phyloP scores from a whole-genome alignment of 2,113 vertebrate genomes.

The Hypomesus transpacificus region DNA sequence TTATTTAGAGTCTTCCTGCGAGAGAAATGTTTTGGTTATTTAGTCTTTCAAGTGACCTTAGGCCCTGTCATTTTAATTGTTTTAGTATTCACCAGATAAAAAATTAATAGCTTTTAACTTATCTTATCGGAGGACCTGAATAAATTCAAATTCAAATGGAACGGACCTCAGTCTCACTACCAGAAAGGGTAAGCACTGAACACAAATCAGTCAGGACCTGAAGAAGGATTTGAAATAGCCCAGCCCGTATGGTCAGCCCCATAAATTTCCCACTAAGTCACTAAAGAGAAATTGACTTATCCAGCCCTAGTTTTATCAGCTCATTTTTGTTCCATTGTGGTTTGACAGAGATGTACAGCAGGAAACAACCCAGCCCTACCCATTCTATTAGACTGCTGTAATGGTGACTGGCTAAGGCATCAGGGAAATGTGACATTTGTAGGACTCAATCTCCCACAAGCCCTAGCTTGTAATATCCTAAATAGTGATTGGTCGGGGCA shows the following conservation, averaged over 20 bases:
- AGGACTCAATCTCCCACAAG: neutral
- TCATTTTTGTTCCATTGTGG: neutral
- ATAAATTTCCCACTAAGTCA: neutral
- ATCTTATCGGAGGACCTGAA: no score
- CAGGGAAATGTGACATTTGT: neutral
- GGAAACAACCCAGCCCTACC: neutral
- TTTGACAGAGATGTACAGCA: conserved; percentile 1
- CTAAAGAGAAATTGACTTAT: neutral
- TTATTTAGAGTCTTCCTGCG: neutral
- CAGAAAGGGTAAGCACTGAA: no score
- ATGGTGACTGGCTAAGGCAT: neutral
- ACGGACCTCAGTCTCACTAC: no score
- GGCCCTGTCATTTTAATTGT: no score
- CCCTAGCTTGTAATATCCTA: no score
- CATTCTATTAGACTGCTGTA: neutral
- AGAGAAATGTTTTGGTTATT: no score
- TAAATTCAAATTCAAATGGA: no score
- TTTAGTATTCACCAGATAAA: no score
- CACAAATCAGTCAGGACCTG: neutral
- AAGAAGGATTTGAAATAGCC: neutral
- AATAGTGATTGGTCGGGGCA: no score
- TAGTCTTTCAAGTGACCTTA: no score
- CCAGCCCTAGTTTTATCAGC: neutral
- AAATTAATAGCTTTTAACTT: no score
- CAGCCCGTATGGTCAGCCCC: neutral